These are phyloP conservation scores for Squalus acanthias DNA, from an alignment of 2,797 vertebrate genomes.

Conservation along the genomic window DNA sequence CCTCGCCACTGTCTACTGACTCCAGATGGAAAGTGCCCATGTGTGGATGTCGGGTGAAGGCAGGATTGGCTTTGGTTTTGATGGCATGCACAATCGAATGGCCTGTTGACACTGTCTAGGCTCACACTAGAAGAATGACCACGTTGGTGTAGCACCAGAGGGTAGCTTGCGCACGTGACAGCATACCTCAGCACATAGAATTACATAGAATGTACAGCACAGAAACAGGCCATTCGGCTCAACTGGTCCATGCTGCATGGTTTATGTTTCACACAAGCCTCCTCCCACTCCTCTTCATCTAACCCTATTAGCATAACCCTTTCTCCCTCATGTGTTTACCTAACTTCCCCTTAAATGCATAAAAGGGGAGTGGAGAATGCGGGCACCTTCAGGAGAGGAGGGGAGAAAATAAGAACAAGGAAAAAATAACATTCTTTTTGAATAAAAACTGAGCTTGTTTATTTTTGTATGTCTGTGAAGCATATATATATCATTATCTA, in stretches of 20 bases:
- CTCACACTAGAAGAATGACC: neutral
- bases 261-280: neutral
- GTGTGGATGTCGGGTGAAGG: neutral
- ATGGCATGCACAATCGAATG: neutral
- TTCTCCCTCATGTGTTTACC: neutral
- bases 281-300: neutral
- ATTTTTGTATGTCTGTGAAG: neutral
- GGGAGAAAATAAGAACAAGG: neutral
- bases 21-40: neutral
- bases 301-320: neutral
- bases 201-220: neutral
- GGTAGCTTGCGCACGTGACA: neutral
- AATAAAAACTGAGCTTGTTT: neutral
- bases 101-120: neutral
- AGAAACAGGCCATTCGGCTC: neutral
- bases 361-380: neutral
- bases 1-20: neutral
- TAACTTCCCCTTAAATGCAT: neutral
- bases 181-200: neutral
- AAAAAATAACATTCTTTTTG: neutral
- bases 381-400: neutral
- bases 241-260: neutral
- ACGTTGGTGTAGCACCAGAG: neutral
- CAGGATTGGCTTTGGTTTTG: neutral
- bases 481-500: neutral